These are phyloP conservation scores for Simalia tracyae DNA, from an alignment of 2,797 vertebrate genomes.

Conservation along the genomic window DNA sequence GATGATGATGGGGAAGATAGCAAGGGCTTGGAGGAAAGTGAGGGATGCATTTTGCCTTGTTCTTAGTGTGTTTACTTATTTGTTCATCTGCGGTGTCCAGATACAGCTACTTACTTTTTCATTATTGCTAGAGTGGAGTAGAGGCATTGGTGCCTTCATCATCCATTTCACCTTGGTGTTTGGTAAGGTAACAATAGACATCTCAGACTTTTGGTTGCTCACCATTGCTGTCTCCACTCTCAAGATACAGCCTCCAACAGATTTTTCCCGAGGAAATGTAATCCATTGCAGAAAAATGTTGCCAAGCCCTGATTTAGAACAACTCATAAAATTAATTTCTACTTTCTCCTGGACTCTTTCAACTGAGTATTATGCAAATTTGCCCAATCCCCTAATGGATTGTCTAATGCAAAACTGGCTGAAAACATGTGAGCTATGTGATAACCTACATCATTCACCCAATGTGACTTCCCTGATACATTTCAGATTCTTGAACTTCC, in stretches of 20 bases:
- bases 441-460: background rate
- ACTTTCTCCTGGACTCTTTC: background rate
- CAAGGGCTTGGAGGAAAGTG: background rate
- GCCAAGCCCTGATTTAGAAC: background rate
- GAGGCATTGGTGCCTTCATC: background rate
- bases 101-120: background rate
- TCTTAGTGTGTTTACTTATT: background rate
- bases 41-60: background rate
- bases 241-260: background rate
- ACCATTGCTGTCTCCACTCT: background rate
- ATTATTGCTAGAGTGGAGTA: background rate
- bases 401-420: background rate
- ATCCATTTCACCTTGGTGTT: background rate
- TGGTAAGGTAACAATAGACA: background rate
- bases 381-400: background rate
- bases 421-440: background rate
- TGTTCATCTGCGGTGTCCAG: background rate
- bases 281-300: background rate
- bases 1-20: background rate
- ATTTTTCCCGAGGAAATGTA: background rate
- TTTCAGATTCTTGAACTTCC: background rate
- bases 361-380: background rate
- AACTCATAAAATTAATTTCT: background rate
- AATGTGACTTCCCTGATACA: background rate
- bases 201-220: background rate